These are phyloP conservation scores for Achatina immaculata DNA, from an alignment of 1,140 invertebrate species.

Conservation along the genomic window DNA sequence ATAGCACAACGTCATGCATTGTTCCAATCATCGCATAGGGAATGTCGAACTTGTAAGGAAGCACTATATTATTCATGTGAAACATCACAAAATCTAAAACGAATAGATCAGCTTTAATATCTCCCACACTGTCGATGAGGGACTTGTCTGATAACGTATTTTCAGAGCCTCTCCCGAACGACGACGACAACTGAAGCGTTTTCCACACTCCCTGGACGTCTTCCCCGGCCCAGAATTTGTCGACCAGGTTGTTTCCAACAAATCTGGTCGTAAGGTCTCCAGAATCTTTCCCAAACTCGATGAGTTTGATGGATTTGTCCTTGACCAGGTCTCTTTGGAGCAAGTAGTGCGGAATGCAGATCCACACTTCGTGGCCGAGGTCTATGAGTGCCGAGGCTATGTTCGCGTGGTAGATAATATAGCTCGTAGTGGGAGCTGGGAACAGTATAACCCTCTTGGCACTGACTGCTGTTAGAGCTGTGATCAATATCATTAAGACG, in stretches of 20 bases:
- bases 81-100: constrained; percentile 37
- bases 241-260: constrained; percentile 9
- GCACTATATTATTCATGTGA: constrained; percentile 22
- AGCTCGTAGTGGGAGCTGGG: constrained; percentile 21
- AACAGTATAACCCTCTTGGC: constrained; percentile 34
- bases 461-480: not conserved
- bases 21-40: constrained; percentile 36
- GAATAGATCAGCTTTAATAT: constrained; percentile 24
- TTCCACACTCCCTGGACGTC: not conserved
- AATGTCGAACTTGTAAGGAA: constrained; percentile 40
- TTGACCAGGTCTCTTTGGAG: constrained; percentile 12
- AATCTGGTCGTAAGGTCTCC: not conserved
- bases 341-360: constrained; percentile 33
- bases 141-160: constrained; percentile 3
- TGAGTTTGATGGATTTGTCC: constrained; percentile 21
- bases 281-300: constrained; percentile 2
- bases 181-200: too few species aligned
- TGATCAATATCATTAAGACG: too few species aligned
- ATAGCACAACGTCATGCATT: not conserved
- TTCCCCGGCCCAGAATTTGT: constrained; percentile 27
- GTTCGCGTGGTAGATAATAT: constrained; percentile 36
- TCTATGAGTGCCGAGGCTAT: constrained; percentile 8
- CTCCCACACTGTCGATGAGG: not conserved
- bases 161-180: not conserved
- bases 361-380: constrained; percentile 37